Percentiles rank a stretch among this genome's conserved stretches.
Conservation (phyloP, 2,113 vertebrate genomes). For the Gnathonemus echidnorhynchus region DNA sequence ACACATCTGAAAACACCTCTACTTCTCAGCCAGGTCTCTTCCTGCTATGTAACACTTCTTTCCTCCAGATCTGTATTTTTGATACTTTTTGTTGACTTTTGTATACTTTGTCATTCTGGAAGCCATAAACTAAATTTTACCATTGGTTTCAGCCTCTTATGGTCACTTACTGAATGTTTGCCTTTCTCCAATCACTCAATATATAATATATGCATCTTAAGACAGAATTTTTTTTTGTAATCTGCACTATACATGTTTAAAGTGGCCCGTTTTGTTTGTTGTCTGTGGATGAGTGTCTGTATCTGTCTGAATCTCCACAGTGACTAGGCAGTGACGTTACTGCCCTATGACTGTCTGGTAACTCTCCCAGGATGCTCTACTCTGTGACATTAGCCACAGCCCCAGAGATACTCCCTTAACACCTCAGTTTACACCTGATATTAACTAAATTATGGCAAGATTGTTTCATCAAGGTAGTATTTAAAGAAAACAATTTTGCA, state of each 20-base stretch:
- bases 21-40: neutral
- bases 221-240: neutral
- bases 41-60: constrained; percentile 1
- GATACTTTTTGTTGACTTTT: constrained; percentile 26
- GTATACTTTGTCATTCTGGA: constrained; percentile 17
- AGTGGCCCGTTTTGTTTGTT: neutral
- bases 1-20: neutral
- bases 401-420: neutral
- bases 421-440: neutral
- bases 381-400: neutral
- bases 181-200: neutral
- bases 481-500: neutral
- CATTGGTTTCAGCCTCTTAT: neutral
- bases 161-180: neutral
- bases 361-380: neutral
- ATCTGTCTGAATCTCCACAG: neutral
- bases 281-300: neutral
- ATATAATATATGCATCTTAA: neutral
- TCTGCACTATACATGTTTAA: neutral
- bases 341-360: neutral
- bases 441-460: neutral
- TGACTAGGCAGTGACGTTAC: neutral
- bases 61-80: constrained; percentile 25
- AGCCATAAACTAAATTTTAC: neutral
- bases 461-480: neutral